Evolutionary conservation across 1,140 invertebrate genomes (phyloP), one percentile per base, ranked within the genome.

Genomic region (Anoplophora glabripennis): DNA sequence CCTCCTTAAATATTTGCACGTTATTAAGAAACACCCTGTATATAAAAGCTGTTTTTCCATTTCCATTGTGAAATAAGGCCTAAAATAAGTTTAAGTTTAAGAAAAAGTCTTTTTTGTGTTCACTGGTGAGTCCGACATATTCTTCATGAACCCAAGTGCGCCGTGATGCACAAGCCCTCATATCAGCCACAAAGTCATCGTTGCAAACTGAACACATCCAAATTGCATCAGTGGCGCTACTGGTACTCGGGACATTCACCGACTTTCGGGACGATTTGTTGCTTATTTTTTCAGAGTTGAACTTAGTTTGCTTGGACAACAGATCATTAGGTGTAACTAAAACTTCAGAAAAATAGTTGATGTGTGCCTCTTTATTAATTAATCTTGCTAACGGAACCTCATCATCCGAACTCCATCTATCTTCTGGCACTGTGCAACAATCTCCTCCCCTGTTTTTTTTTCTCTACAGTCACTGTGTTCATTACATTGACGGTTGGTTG

Each of bases 181-280:
- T n/a, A n/a, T n/a, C n/a, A n/a, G n/a, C n/a, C n/a, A n/a, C n/a
- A n/a, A n/a, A n/a, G n/a, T n/a, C 36, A 38, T 38, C 42, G 37
- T 56, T 10, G 9, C 54, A 57, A 28, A 37, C 46, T 4, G 33
- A 54, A 36, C 53, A 54, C 53, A 44, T 54, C 53, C 53, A 44
- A 33, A 21, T n/a, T 54, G 44, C 53, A 14, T n/a, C 34, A 2
- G 18, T 18, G 14, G 47, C 21, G 5, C 33, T 49, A 17, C 42
- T 44, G 14, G 21, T 54, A 15, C 5, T 44, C 53, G 53, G 53
- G 4, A 41, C 48, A 33, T 53, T 21, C 21, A 3, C 34, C 5
- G 15, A 15, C 28, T 53, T 47, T 9, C 45, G 3, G 3, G 17
- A 14, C 15, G 45, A 40, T 3, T n/a, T n/a, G 33, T 11, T 7